Base-by-base conservation (phyloP, 2,113 vertebrate species). In the Lipophrys pholis region DNA sequence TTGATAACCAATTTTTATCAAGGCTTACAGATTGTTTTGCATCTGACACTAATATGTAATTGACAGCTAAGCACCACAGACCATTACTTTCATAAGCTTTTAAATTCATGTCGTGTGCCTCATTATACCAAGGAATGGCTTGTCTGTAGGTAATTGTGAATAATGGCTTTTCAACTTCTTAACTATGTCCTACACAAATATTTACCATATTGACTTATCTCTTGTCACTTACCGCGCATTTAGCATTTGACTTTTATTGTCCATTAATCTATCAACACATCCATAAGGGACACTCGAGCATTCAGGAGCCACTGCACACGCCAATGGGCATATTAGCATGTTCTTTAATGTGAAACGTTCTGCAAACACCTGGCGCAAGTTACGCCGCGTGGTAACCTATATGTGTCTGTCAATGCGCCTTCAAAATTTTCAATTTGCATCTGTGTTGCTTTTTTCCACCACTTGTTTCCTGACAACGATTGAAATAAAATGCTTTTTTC, bases 231-330 rank as follows among this genome's bases (percentile, higher is more conserved):
- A 82, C 64, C 41, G 62, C 83, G 75, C 86, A 78, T 90, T 90
- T 82, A 88, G 82, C 62, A 61, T 83, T 78, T 89, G 83, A 91
- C 87, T 81, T 89, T 79, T 87, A 87, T 86, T 51, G 30, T 80
- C 90, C 85, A 89, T 90, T 89, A 87, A 89, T 89, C 80, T 89
- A 87, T 88, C 80, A 82, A 54, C 78, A 83, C 76, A 74, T 76
- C 89, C 89, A 91, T 91, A 87, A 90, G 81, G 82, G 87, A 87
- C 85, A 83, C 82, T 86, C 73, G 67, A 73, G 84, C 81, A 62
- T 77, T 75, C 5, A 36, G 77, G 51, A 84, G 72, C 30, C 74
- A 64, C 57, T 69, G 85, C 70, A 87, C 82, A 78, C 87, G 86
- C 59, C 71, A 78, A 45, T 40, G 42, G 78, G 69, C 66, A 59